These are phyloP conservation scores for Styela clava DNA, from an alignment of 23 tunicate genomes.

Conservation along the genomic window DNA sequence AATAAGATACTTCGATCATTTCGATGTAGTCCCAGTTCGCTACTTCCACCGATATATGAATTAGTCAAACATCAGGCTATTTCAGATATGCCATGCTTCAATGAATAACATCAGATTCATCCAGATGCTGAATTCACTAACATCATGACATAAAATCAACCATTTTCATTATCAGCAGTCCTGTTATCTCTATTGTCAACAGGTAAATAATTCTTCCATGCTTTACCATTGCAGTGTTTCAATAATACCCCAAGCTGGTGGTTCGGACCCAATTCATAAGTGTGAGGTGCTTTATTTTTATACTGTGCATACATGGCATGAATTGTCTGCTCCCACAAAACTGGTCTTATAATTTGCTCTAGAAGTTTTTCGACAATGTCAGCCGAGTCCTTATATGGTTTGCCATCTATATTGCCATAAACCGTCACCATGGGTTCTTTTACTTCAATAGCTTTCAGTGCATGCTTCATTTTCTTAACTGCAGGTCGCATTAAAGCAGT, in stretches of 20 bases:
- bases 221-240: slow-evolving; percentile 73
- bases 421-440: slow-evolving; percentile 50
- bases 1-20: too few relatives aligned
- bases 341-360: slow-evolving; percentile 51
- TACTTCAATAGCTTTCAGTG: slow-evolving; percentile 28
- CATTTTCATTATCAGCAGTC: too few relatives aligned
- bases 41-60: too few relatives aligned
- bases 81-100: too few relatives aligned
- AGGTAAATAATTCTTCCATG: slow-evolving; percentile 40
- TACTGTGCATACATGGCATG: slow-evolving; percentile 36
- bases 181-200: background rate
- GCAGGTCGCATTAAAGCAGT: slow-evolving; percentile 66
- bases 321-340: slow-evolving; percentile 77
- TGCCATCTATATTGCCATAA: slow-evolving; percentile 65
- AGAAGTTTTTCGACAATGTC: slow-evolving; percentile 46
- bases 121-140: too few relatives aligned
- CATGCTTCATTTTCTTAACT: slow-evolving; percentile 5
- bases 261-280: slow-evolving; percentile 68
- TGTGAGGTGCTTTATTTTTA: slow-evolving; percentile 22
- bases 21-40: too few relatives aligned
- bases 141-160: too few relatives aligned
- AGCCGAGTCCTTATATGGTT: slow-evolving; percentile 25
- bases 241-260: slow-evolving; percentile 59
- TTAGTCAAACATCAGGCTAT: too few relatives aligned
- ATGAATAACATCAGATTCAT: too few relatives aligned